Conservation (phyloP, 2,113 vertebrate genomes). For the Pollimyrus isidori region DNA sequence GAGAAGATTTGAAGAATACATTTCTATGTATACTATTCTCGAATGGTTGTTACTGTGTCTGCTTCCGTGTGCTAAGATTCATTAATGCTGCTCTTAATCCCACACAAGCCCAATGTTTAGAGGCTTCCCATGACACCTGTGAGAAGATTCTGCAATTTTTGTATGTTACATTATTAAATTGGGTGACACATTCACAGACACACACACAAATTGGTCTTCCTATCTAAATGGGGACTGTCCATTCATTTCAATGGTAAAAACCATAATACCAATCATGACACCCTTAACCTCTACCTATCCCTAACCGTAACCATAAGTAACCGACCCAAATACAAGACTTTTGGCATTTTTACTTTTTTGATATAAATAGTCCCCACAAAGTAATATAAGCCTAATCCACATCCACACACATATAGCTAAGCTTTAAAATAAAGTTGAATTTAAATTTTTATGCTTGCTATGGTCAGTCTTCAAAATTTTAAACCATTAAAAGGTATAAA, state of each 20-base stretch:
- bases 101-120: neutral
- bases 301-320: no score
- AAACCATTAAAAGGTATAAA: neutral
- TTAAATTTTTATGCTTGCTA: neutral
- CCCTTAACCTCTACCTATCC: no score
- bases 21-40: neutral
- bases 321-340: no score
- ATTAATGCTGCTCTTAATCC: neutral
- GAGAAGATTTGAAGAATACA: neutral
- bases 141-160: neutral
- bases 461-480: neutral
- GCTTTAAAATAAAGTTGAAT: neutral
- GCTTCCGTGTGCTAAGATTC: neutral
- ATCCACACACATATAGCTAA: neutral
- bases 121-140: neutral
- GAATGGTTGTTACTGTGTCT: neutral
- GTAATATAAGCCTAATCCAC: no score
- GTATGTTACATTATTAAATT: no score
- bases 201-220: no score
- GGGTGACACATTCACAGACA: no score
- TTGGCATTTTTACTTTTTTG: no score
- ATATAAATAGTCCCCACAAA: no score
- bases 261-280: no score
- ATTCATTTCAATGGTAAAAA: no score
- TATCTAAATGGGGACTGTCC: no score